These are phyloP conservation scores for Homarus gammarus DNA, from an alignment of 2,888 invertebrate species.

Conservation along the genomic window DNA sequence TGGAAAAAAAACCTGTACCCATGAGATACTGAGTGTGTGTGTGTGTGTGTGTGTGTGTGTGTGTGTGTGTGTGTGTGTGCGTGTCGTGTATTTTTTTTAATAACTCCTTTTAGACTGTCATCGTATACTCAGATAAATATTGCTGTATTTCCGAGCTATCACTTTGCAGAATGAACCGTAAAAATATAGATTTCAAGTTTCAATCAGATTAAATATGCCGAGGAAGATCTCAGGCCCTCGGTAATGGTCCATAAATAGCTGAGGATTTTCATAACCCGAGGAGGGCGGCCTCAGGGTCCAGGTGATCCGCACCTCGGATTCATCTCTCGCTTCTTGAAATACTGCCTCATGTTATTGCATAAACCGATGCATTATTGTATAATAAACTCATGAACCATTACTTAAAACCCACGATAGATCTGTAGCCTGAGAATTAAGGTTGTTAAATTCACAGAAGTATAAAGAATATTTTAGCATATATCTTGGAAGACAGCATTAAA, in stretches of 20 bases:
- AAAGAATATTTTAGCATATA: background rate
- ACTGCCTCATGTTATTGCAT: background rate
- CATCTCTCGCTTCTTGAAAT: background rate
- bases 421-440: background rate
- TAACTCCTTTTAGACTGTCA: no score
- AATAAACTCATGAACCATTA: background rate
- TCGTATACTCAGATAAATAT: background rate
- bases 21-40: background rate
- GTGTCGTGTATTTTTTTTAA: background rate
- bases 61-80: background rate
- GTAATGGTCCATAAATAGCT: background rate
- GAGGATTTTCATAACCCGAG: background rate
- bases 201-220: background rate
- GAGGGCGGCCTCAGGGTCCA: background rate
- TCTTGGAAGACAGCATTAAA: background rate
- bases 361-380: background rate
- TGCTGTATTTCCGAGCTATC: no score
- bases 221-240: background rate
- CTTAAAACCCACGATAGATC: background rate
- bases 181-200: background rate
- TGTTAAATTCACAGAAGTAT: background rate
- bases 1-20: no score
- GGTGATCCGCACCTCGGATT: background rate
- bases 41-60: background rate
- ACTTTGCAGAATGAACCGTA: background rate